These are phyloP conservation scores for Oreohelix idahoensis DNA, from an alignment of 1,140 invertebrate species.

Conservation along the genomic window DNA sequence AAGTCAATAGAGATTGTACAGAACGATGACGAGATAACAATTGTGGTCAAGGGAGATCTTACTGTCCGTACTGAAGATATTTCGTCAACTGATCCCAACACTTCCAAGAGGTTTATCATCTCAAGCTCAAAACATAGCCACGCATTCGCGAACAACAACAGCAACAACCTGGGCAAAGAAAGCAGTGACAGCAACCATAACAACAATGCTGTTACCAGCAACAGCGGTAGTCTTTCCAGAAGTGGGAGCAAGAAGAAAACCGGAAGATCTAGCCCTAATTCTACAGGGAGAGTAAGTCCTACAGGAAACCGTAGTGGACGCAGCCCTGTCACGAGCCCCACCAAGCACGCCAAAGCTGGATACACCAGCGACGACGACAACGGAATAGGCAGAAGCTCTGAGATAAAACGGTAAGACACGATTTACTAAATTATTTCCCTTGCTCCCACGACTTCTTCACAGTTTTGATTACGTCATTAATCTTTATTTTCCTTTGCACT, in stretches of 20 bases:
- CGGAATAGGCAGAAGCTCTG: not conserved
- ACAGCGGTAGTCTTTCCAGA: not conserved
- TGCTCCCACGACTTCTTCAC: too few relatives aligned
- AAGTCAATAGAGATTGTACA: slow-evolving; percentile 53
- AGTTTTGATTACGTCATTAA: too few relatives aligned
- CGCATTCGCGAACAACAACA: not conserved
- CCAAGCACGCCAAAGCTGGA: not conserved
- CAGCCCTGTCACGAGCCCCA: slow-evolving; percentile 29
- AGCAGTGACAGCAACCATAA: not conserved
- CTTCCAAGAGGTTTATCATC: slow-evolving; percentile 40
- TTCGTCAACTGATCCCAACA: slow-evolving; percentile 14
- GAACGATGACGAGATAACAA: slow-evolving; percentile 54
- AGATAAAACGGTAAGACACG: slow-evolving; percentile 4
- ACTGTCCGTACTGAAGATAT: slow-evolving; percentile 39
- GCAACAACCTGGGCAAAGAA: not conserved
- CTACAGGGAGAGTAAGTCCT: not conserved
- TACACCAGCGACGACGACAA: slow-evolving; percentile 24
- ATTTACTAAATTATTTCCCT: too few relatives aligned
- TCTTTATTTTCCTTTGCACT: too few relatives aligned
- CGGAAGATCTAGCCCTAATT: not conserved
- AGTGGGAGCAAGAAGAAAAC: not conserved
- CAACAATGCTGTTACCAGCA: not conserved
- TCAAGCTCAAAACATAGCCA: slow-evolving; percentile 9
- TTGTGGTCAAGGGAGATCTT: slow-evolving; percentile 51
- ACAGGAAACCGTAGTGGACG: not conserved